Base-by-base conservation (phyloP, 2,888 invertebrate genomes). In the Anoncus sp. region DNA sequence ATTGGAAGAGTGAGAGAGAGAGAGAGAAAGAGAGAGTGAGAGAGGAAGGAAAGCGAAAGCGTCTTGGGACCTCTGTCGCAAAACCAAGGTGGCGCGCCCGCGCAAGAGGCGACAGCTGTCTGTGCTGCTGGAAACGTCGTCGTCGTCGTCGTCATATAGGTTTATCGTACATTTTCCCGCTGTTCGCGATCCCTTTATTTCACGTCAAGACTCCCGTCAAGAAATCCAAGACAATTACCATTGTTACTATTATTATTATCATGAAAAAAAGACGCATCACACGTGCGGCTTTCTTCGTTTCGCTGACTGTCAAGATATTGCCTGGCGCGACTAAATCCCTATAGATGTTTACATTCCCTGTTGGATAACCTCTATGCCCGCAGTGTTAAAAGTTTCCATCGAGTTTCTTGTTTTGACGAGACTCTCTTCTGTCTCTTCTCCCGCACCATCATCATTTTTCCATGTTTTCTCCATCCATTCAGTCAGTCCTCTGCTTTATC, bases 341-440 rank as follows among this genome's bases (percentile, higher is more conserved):
- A 35, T 35, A 27, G 53, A 53, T 40, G 16, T 27, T 40, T 43
- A 31, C 14, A 18, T 62, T 45, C 20, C 53, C 40, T n/a, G n/a
- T 49, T 62, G 62, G n/a, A 62, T 49, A 69, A 57, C 67, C 24
- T 31, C 24, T 31, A n/a, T 47, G n/a, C 27, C 31, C 76, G 84
- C 80, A 82, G 81, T 80, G 85, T 84, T 82, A 67, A 70, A 81
- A 83, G 85, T 83, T 85, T 83, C 67, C 55, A 43, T 62, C 77
- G 82, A 77, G 75, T 83, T 85, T 81, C 70, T 81, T 86, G 83
- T 87, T 86, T 85, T 85, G 86, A 87, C 86, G 83, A 83, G 84
- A 51, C 51, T 27, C 27, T 45, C 7, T 16, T 35, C 31, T 65
- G 57, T 51, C n/a, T 31, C 57, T 20, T 40, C 16, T 49, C 16